Evolutionary conservation across 2,888 invertebrate species (phyloP).

Genomic region (Rhorus exstirpatorius): DNA sequence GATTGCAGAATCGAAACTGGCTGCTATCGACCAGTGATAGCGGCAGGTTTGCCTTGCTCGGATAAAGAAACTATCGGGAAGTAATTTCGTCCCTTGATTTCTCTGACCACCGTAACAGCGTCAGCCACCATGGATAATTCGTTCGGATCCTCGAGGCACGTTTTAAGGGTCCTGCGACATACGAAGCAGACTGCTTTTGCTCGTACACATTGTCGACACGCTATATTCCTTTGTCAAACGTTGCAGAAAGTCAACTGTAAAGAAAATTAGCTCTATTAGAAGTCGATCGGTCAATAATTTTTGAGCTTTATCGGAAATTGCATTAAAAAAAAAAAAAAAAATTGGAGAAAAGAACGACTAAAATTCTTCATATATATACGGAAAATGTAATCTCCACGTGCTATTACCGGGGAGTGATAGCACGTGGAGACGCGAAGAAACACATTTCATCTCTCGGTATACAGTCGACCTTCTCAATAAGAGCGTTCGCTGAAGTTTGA

Average conservation of each 20-base stretch:
- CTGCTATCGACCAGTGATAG: constrained; percentile 4
- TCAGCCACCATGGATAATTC: constrained; percentile 37
- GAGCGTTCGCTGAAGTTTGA: too few species aligned
- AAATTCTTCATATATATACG: too few species aligned
- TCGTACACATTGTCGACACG: background rate
- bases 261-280: too few species aligned
- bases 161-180: too few species aligned
- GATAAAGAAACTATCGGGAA: constrained; percentile 65
- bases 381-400: too few species aligned
- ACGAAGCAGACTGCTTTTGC: constrained; percentile 5
- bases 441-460: too few species aligned
- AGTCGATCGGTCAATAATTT: background rate
- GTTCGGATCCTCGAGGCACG: constrained; percentile 24
- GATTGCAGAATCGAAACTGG: constrained; percentile 45
- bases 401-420: too few species aligned
- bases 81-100: constrained; percentile 60
- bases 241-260: too few species aligned
- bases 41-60: background rate
- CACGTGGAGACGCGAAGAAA: too few species aligned
- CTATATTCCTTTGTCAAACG: too few species aligned
- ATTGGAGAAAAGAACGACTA: too few species aligned
- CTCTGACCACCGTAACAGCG: constrained; percentile 14
- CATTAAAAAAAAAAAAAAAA: background rate
- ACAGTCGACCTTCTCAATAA: too few species aligned
- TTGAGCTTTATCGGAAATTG: background rate